These are phyloP conservation scores for Tachystola acroxantha DNA, from an alignment of 2,888 invertebrate genomes.

Conservation along the genomic window DNA sequence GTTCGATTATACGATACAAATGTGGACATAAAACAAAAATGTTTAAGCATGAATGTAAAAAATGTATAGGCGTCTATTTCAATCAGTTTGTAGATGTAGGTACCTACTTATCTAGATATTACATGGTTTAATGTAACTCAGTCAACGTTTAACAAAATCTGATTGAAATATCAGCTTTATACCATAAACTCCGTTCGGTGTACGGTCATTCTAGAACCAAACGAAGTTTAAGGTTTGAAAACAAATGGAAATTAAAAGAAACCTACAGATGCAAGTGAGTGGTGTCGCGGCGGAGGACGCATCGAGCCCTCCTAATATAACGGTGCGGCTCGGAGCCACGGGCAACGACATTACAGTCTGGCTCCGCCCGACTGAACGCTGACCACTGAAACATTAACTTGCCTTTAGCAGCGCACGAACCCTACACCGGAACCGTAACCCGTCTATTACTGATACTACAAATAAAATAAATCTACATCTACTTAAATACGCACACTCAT, in stretches of 20 bases:
- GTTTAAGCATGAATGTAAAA: not conserved
- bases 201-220: not conserved
- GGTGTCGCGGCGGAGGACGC: slow-evolving; percentile 67
- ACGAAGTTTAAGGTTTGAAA: slow-evolving; percentile 31
- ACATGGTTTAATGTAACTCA: too few relatives aligned
- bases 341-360: slow-evolving; percentile 52
- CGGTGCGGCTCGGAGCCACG: slow-evolving; percentile 50
- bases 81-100: too few relatives aligned
- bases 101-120: too few relatives aligned
- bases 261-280: slow-evolving; percentile 69
- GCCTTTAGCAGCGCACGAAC: slow-evolving; percentile 49
- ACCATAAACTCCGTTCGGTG: slow-evolving; percentile 1
- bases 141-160: too few relatives aligned
- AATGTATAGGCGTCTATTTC: not conserved
- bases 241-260: slow-evolving; percentile 54
- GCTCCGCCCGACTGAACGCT: slow-evolving; percentile 69
- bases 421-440: slow-evolving; percentile 52
- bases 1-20: not conserved
- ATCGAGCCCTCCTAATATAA: slow-evolving; percentile 52
- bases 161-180: not conserved
- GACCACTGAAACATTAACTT: slow-evolving; percentile 73
- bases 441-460: slow-evolving; percentile 16
- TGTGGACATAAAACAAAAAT: not conserved
- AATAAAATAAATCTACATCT: not conserved
- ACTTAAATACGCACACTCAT: not conserved